Evolutionary conservation across 92 coral and sea anemone species (phyloP).

Genomic region (Bergia puertoricense): DNA sequence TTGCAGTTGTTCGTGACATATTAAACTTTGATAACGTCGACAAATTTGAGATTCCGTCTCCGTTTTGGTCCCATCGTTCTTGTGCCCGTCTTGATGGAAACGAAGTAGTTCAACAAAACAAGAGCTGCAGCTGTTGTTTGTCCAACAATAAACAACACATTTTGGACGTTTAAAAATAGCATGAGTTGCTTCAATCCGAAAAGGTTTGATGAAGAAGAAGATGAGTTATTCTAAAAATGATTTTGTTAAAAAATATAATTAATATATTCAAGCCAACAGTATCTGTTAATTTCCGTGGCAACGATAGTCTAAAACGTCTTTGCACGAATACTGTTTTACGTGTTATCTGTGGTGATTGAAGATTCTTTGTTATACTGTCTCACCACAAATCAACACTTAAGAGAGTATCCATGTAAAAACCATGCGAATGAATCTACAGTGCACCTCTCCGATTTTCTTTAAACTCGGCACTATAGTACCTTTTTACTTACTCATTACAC

Average conservation of each 20-base stretch:
- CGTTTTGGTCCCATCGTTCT: not conserved
- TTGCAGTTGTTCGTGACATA: not conserved
- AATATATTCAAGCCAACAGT: not conserved
- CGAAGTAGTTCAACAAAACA: too few relatives aligned
- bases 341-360: too few relatives aligned
- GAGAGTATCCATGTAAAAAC: too few relatives aligned
- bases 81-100: conserved; percentile 13
- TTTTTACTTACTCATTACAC: too few relatives aligned
- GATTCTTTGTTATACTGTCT: too few relatives aligned
- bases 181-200: conserved; percentile 21
- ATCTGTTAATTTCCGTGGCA: too few relatives aligned
- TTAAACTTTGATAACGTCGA: not conserved
- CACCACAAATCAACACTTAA: too few relatives aligned
- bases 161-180: not conserved
- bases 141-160: conserved; percentile 8
- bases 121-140: not conserved
- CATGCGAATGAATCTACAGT: too few relatives aligned
- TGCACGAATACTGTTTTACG: too few relatives aligned
- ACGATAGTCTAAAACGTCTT: too few relatives aligned
- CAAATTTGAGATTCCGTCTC: not conserved
- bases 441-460: too few relatives aligned
- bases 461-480: too few relatives aligned
- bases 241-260: not conserved
- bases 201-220: not conserved
- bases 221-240: not conserved